Percentiles rank a stretch among this genome's conserved stretches.
Evolutionary conservation across 2,797 vertebrate genomes (phyloP).

Genomic region (Tokudaia muenninki): DNA sequence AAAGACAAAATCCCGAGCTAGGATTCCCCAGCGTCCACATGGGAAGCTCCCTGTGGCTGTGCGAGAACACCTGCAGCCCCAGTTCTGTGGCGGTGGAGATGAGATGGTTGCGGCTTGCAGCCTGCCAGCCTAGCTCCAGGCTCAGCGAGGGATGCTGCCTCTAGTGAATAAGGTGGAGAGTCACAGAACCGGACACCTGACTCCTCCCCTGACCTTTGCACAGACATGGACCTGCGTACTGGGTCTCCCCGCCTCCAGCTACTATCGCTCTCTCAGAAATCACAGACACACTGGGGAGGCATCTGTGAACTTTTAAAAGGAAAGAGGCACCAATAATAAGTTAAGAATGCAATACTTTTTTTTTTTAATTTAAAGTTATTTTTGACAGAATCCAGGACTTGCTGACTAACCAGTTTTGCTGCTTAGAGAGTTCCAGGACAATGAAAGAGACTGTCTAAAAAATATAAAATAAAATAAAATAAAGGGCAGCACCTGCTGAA

Average conservation of each 20-base stretch:
- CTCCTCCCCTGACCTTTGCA: not conserved
- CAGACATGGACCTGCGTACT: too few species aligned
- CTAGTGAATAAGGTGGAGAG: not conserved
- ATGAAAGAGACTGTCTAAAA: not conserved
- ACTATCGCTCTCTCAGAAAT: not conserved
- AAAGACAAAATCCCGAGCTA: not conserved
- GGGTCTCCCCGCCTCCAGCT: not conserved
- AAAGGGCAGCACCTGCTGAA: too few species aligned
- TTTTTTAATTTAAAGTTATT: not conserved
- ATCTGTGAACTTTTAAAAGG: not conserved
- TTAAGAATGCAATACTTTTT: not conserved
- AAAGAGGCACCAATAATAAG: not conserved
- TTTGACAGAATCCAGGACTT: not conserved
- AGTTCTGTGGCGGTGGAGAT: rapidly evolving
- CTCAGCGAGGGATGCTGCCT: not conserved
- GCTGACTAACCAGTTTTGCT: not conserved
- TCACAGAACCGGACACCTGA: not conserved
- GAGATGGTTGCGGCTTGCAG: not conserved
- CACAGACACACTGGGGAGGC: not conserved
- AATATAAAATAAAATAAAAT: not conserved
- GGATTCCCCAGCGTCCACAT: not conserved
- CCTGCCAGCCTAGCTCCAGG: not conserved
- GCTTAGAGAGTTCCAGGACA: not conserved
- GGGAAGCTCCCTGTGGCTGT: not conserved
- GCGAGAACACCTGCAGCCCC: not conserved